Evolutionary conservation across 1,140 invertebrate genomes (phyloP).

Genomic region (Heterodera schachtii): DNA sequence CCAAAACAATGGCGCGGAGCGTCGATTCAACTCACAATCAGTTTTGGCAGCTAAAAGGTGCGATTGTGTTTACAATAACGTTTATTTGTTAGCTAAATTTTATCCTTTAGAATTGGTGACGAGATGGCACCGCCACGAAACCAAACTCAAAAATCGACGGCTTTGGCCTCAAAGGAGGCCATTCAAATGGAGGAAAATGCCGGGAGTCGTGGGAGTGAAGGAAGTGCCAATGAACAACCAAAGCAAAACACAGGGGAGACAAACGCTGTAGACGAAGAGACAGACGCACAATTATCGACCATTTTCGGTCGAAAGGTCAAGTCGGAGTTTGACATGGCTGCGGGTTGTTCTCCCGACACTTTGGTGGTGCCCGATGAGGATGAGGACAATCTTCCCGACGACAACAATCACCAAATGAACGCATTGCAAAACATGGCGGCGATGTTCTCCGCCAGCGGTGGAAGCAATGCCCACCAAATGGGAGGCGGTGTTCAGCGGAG

Average conservation of each 20-base stretch:
- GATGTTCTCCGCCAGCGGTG: slow-evolving; percentile 36
- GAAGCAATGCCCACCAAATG: not conserved
- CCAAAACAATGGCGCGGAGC: not conserved
- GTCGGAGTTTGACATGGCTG: slow-evolving; percentile 39
- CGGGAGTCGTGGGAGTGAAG: not conserved
- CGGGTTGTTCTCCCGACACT: not conserved
- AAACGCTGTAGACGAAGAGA: slow-evolving; percentile 32
- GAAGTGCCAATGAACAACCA: not conserved
- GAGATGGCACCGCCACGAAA: not conserved
- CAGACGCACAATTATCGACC: slow-evolving; percentile 41
- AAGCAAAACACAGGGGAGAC: not conserved
- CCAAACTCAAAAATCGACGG: not conserved
- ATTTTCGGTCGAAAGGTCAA: slow-evolving; percentile 45
- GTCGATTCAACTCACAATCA: not conserved
- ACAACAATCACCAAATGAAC: slow-evolving; percentile 29
- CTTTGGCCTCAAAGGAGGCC: not conserved
- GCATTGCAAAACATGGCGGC: slow-evolving; percentile 34
- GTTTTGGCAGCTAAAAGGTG: not conserved
- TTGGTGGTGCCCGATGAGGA: not conserved
- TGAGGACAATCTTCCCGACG: slow-evolving; percentile 23
- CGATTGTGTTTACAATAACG: not conserved
- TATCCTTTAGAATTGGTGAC: not conserved
- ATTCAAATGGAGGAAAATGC: not conserved
- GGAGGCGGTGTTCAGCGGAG: not conserved
- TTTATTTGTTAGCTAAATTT: not conserved